Conservation (phyloP, 2,888 invertebrate genomes). For the Mimachlamys varia region DNA sequence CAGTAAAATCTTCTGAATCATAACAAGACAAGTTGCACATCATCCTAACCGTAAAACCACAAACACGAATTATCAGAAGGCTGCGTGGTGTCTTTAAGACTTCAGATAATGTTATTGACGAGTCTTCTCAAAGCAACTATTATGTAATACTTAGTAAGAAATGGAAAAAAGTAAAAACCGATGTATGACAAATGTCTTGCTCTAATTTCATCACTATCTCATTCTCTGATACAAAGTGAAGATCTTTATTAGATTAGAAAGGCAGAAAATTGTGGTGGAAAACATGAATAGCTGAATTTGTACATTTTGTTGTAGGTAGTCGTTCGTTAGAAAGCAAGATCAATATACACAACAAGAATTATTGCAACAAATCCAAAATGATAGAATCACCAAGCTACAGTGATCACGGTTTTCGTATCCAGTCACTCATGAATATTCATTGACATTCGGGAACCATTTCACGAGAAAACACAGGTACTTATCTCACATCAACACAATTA, state of each 20-base stretch:
- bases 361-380: not conserved
- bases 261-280: too few species aligned
- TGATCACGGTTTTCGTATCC: not conserved
- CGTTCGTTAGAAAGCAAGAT: not conserved
- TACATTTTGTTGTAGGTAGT: too few species aligned
- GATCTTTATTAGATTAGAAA: too few species aligned
- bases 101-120: not conserved
- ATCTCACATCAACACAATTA: not conserved
- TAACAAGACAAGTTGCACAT: not conserved
- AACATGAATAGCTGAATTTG: not conserved
- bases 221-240: too few species aligned
- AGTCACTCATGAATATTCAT: not conserved
- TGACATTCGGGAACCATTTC: not conserved
- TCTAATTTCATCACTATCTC: not conserved
- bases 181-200: not conserved
- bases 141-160: not conserved
- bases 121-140: not conserved
- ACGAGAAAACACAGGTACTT: not conserved
- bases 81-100: not conserved
- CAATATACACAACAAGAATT: not conserved
- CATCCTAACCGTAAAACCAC: not conserved
- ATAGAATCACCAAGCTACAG: not conserved
- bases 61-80: not conserved
- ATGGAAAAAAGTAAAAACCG: not conserved
- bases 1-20: not conserved